These are phyloP conservation scores for Trichonephila clavata DNA, from an alignment of 1,140 invertebrate species.

Conservation along the genomic window DNA sequence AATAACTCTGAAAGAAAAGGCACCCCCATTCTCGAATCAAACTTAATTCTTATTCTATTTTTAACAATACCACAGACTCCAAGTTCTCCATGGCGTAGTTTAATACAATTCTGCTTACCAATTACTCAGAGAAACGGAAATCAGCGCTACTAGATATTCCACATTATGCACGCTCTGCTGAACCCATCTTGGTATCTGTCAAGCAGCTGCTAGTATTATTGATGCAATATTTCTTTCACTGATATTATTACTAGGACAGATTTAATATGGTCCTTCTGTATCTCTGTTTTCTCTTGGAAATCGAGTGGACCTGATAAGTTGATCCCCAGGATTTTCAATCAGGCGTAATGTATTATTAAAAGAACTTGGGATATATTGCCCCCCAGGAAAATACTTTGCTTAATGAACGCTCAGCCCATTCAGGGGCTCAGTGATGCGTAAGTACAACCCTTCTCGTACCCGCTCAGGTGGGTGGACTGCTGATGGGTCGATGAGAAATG, in stretches of 20 bases:
- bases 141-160: constrained; percentile 34
- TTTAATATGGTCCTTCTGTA: constrained; percentile 45
- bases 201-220: constrained; percentile 53
- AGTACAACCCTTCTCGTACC: background rate
- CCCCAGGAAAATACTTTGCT: constrained; percentile 40
- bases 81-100: background rate
- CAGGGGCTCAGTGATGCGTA: background rate
- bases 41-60: constrained; percentile 3
- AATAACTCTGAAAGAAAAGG: background rate
- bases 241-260: constrained; percentile 29
- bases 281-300: constrained; percentile 32
- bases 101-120: constrained; percentile 25
- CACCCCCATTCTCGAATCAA: background rate
- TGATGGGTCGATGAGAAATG: constrained; percentile 1
- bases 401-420: constrained; percentile 49
- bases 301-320: constrained; percentile 45
- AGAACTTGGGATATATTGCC: constrained; percentile 20
- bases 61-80: background rate
- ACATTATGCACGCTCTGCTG: constrained; percentile 23
- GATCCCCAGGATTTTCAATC: constrained; percentile 36
- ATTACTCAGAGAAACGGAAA: constrained; percentile 37
- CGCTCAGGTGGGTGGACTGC: background rate
- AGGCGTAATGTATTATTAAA: constrained; percentile 63
- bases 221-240: constrained; percentile 60
- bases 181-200: constrained; percentile 49